A percentile compares a stretch with the other conserved stretches of the same genome.
phyloP scores from a whole-genome alignment of 2,113 vertebrate genomes.

The Jaculus jaculus region DNA sequence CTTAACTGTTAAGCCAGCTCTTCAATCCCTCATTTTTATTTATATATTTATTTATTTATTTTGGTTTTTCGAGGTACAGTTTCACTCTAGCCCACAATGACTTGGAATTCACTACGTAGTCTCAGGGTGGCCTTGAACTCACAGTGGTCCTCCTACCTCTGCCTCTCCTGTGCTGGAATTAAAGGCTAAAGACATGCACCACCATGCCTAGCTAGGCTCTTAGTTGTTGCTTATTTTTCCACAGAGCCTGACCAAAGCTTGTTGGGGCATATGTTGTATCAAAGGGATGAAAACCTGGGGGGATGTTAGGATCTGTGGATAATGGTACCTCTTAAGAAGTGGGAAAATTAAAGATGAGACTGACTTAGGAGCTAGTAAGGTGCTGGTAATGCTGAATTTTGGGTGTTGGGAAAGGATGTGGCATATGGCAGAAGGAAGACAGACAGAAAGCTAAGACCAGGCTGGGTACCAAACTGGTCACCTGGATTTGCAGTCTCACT shows the following conservation, averaged over 20 bases:
- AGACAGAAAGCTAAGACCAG: constrained; percentile 1
- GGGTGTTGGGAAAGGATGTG: neutral
- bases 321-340: neutral
- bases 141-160: no score
- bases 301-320: neutral
- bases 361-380: neutral
- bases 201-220: no score
- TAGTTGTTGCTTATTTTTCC: neutral
- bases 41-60: no score
- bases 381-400: neutral
- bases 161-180: no score
- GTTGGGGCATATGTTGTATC: neutral
- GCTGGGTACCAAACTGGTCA: neutral
- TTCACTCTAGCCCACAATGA: no score
- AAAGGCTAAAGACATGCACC: no score
- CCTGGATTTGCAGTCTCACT: neutral
- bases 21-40: no score
- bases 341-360: neutral
- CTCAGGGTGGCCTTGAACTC: no score
- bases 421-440: neutral
- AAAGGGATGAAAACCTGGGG: neutral
- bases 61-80: no score
- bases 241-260: neutral
- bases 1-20: no score
- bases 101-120: no score